Evolutionary conservation across 2,888 invertebrate genomes (phyloP).

Genomic region (Drosophila basisetae): DNA sequence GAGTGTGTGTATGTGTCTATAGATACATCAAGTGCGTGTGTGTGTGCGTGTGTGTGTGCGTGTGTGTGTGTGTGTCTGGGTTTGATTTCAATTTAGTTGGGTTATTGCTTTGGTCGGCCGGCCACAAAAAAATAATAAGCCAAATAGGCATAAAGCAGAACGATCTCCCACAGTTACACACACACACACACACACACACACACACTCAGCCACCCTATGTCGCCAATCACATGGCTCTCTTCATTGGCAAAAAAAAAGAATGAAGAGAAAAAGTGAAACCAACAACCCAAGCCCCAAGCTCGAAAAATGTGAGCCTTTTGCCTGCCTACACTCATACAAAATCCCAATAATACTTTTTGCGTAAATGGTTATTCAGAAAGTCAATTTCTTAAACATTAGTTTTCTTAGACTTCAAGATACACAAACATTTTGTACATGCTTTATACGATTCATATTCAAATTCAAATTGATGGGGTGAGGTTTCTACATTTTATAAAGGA

Average conservation of each 20-base stretch:
- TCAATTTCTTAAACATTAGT: not conserved
- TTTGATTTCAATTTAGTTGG: conserved; percentile 77
- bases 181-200: not conserved
- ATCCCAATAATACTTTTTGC: not conserved
- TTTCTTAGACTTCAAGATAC: not conserved
- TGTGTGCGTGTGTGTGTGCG: conserved; percentile 14
- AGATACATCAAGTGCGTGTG: not conserved
- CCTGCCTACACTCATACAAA: conserved; percentile 1
- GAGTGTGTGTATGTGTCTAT: not conserved
- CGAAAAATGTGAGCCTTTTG: conserved; percentile 24
- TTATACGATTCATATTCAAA: not conserved
- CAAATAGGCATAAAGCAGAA: conserved; percentile 61
- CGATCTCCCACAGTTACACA: conserved; percentile 19
- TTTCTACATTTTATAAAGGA: not conserved
- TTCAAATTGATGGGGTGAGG: not conserved
- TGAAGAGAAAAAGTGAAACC: conserved; percentile 8
- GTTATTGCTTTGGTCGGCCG: conserved; percentile 65
- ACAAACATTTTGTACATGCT: not conserved
- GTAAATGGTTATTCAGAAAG: not conserved
- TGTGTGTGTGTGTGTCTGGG: conserved; percentile 43
- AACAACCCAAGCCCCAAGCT: not conserved
- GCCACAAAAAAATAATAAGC: conserved; percentile 66
- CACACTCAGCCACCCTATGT: not conserved
- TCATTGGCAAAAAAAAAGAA: conserved; percentile 13
- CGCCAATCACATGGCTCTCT: not conserved